These are phyloP conservation scores for Fopius arisanus DNA, from an alignment of 1,140 invertebrate species.

Conservation along the genomic window DNA sequence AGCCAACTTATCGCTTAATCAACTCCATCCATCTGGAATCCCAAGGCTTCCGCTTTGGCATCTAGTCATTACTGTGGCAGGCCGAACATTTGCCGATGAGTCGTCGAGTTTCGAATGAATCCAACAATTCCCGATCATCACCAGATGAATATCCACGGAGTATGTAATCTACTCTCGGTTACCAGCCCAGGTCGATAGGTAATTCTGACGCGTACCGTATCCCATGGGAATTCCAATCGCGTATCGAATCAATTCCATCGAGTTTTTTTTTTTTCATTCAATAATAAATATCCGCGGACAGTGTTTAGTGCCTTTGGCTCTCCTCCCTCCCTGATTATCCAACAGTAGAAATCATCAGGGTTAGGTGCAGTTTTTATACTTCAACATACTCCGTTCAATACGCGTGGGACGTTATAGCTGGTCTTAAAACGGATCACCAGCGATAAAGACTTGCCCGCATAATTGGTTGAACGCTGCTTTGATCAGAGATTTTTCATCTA, in stretches of 20 bases:
- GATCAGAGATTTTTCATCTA: too few species aligned
- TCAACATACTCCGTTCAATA: too few species aligned
- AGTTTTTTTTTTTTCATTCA: not conserved
- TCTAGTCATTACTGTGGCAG: not conserved
- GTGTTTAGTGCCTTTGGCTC: too few species aligned
- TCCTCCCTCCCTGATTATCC: too few species aligned
- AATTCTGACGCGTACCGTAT: not conserved
- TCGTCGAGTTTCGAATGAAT: not conserved
- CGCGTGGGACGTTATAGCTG: too few species aligned
- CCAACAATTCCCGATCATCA: not conserved
- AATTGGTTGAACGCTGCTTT: too few species aligned
- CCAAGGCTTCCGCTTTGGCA: not conserved
- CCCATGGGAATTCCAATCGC: slow-evolving; percentile 26
- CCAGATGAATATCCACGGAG: not conserved
- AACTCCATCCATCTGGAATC: not conserved
- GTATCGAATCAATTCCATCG: slow-evolving; percentile 16
- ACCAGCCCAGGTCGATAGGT: slow-evolving; percentile 13
- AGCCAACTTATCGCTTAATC: slow-evolving; percentile 1
- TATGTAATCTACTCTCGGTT: not conserved
- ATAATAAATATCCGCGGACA: too few species aligned
- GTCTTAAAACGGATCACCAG: too few species aligned
- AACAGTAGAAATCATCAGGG: too few species aligned
- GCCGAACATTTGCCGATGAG: not conserved
- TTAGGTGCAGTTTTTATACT: too few species aligned
- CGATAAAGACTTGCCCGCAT: too few species aligned